Conservation (phyloP, 2,888 invertebrate species). For the Steromphala cineraria region DNA sequence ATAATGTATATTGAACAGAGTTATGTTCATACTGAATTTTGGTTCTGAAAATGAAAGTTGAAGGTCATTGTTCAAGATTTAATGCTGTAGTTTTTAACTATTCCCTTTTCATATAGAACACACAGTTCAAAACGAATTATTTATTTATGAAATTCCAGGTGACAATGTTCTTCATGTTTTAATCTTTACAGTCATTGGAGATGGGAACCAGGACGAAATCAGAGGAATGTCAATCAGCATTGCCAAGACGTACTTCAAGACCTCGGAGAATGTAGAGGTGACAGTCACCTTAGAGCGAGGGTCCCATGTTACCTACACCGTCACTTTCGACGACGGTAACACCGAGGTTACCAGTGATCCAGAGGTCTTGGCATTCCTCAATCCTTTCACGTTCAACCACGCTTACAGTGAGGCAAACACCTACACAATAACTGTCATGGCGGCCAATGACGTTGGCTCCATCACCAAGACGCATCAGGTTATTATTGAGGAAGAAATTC, state of each 20-base stretch:
- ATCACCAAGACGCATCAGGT: slow-evolving; percentile 13
- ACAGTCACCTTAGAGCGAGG: slow-evolving; percentile 41
- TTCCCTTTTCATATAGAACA: too few species aligned
- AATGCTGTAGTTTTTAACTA: too few species aligned
- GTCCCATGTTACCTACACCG: slow-evolving; percentile 47
- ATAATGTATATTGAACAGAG: too few species aligned
- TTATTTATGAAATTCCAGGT: too few species aligned
- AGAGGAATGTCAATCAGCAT: slow-evolving; percentile 26
- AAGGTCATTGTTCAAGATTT: too few species aligned
- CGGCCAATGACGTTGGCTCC: slow-evolving; percentile 39
- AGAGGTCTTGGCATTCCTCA: slow-evolving; percentile 42
- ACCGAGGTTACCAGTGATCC: slow-evolving; percentile 22
- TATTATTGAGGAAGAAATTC: slow-evolving; percentile 36
- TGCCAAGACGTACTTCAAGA: slow-evolving; percentile 27
- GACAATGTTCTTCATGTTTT: too few species aligned
- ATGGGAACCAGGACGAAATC: slow-evolving; percentile 45
- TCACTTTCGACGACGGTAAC: slow-evolving; percentile 49
- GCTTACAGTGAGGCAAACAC: slow-evolving; percentile 35
- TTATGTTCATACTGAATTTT: not conserved
- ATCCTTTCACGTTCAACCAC: slow-evolving; percentile 35
- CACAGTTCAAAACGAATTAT: too few species aligned
- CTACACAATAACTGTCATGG: slow-evolving; percentile 40
- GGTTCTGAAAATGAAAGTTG: too few species aligned
- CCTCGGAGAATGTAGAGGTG: slow-evolving; percentile 35
- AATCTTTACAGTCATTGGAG: slow-evolving; percentile 43